Percentiles rank a stretch among this genome's conserved stretches.
phyloP scores from a whole-genome alignment of 2,797 vertebrate species.

The Florisuga fusca region DNA sequence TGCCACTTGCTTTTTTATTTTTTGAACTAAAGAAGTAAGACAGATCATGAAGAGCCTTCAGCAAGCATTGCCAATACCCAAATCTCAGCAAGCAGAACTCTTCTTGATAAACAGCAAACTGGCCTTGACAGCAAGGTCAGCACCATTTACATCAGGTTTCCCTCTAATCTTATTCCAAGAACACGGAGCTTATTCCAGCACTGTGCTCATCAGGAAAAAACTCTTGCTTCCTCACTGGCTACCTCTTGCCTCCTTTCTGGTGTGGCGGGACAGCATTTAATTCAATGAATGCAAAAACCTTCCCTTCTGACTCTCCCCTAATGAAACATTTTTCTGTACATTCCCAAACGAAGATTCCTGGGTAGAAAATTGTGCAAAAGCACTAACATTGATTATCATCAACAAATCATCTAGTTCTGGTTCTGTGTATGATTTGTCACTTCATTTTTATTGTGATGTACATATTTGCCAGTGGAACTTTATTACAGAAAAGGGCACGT shows the following conservation, averaged over 20 bases:
- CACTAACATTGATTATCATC: too few species aligned
- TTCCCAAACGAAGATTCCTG: neutral
- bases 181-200: neutral
- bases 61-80: fast-evolving
- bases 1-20: neutral
- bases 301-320: neutral
- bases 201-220: constrained; percentile 11
- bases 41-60: neutral
- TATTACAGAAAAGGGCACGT: neutral
- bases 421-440: neutral
- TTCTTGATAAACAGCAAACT: neutral
- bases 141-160: neutral
- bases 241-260: neutral
- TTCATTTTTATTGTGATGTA: neutral
- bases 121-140: neutral
- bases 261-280: neutral
- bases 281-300: neutral
- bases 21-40: neutral
- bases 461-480: neutral
- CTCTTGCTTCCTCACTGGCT: neutral
- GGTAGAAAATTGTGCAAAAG: neutral
- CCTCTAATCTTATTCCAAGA: neutral
- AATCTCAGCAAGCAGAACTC: neutral
- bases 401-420: neutral
- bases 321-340: neutral